A percentile compares a stretch with the other conserved stretches of the same genome.
phyloP scores from a whole-genome alignment of 2,113 vertebrate genomes.

The Camarhynchus parvulus region DNA sequence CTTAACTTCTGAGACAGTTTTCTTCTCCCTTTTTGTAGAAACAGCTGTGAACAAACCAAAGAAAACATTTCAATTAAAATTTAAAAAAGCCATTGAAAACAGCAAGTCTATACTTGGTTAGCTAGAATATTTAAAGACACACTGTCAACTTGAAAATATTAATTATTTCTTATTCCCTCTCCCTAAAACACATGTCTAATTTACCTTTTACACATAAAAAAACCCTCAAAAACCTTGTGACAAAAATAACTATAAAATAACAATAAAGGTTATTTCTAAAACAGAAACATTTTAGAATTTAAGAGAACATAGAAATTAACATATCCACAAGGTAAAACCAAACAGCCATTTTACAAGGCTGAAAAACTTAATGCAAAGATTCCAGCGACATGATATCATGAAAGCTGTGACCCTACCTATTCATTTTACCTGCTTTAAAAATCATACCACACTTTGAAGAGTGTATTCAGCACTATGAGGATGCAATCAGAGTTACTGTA shows the following conservation, averaged over 20 bases:
- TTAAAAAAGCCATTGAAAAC: conserved; percentile 17
- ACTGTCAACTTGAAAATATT: not conserved
- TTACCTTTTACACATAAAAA: not conserved
- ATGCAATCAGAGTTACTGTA: not conserved
- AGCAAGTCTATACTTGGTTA: not conserved
- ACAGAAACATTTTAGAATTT: not conserved
- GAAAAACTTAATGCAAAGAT: not conserved
- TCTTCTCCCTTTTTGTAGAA: conserved; percentile 41
- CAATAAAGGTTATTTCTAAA: not conserved
- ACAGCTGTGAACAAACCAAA: conserved; percentile 69
- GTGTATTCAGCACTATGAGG: not conserved
- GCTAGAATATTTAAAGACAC: conserved; percentile 5
- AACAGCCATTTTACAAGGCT: not conserved
- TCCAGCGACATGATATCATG: not conserved
- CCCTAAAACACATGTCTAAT: not conserved
- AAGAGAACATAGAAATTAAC: not conserved
- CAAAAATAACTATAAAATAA: not conserved
- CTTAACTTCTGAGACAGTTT: conserved; percentile 46
- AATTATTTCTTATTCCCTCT: not conserved
- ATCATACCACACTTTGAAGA: not conserved
- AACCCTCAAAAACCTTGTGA: not conserved
- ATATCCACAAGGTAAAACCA: not conserved
- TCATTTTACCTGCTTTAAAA: not conserved
- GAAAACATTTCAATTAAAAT: conserved; percentile 21
- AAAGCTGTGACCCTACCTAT: not conserved